Evolutionary conservation across 1,140 invertebrate genomes (phyloP), one percentile per base, ranked within the genome.

Genomic region (Drosophila pruinosa): DNA sequence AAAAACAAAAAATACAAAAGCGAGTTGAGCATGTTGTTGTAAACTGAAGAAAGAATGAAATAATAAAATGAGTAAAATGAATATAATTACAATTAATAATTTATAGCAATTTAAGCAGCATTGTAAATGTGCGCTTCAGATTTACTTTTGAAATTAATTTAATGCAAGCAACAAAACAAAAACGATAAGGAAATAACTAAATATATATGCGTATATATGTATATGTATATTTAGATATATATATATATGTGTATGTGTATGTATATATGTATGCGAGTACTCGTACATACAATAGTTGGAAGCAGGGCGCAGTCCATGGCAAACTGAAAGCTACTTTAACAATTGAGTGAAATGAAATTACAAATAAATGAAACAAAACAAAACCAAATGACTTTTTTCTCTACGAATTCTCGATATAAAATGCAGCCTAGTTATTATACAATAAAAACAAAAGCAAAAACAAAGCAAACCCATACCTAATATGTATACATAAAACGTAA

Each of bases 41-140:
- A 77, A n/a, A 68, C 26, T 54, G 47, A 68, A 63, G 28, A 43
- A 21, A 41, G 21, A 65, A 43, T 3, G 10, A 67, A 45, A 15
- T 21, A 63, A 39, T 26, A 38, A 45, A 59, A 28, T 6, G 4
- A 14, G 21, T 43, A 22, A 62, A 39, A 53, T 31, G n/a, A 5
- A 63, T 52, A 58, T 31, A 39, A 50, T 21, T 21, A 47, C 12
- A 62, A 38, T 19, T 39, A 56, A 75, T 80, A 85, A 78, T 75
- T 86, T 88, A 86, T 88, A 86, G 82, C 67, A 83, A 86, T 75
- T 88, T 78, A 75, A 82, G 82, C 82, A 88, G 75, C 81, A 85
- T 86, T 86, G 81, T 85, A 85, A 85, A 85, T 85, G 81, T 77
- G 77, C 81, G 81, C 81, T 85, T 85, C 69, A 86, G 69, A 89